Percentiles rank a stretch among this genome's conserved stretches.
phyloP scores from a whole-genome alignment of 2,888 invertebrate species.

The Apeira syringaria region DNA sequence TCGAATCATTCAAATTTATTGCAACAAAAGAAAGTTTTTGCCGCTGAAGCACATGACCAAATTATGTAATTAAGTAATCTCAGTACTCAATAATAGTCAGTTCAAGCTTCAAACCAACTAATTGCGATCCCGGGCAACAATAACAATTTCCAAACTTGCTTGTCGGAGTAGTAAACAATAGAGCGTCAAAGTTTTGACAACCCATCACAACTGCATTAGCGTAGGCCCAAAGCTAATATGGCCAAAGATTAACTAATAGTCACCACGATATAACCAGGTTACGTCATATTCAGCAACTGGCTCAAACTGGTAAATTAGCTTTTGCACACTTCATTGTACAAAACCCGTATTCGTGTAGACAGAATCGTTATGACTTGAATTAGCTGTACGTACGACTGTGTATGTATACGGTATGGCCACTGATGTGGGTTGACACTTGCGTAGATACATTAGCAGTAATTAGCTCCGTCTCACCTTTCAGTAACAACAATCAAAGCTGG shows the following conservation, averaged over 20 bases:
- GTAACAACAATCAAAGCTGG: too few species aligned
- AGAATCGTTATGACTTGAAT: neutral
- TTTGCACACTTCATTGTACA: slow-evolving; percentile 5
- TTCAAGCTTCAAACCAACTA: neutral
- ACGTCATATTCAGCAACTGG: slow-evolving; percentile 13
- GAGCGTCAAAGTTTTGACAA: slow-evolving; percentile 15
- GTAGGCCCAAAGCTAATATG: slow-evolving; percentile 7
- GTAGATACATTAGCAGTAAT: too few species aligned
- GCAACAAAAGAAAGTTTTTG: too few species aligned
- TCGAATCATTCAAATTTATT: too few species aligned
- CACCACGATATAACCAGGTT: slow-evolving; percentile 10
- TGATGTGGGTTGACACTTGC: too few species aligned
- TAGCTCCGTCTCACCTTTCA: too few species aligned
- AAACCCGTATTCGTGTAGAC: neutral
- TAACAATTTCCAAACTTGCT: slow-evolving; percentile 5
- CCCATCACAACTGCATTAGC: slow-evolving; percentile 17
- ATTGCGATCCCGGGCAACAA: slow-evolving; percentile 11
- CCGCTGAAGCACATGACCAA: too few species aligned
- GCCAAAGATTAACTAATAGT: neutral
- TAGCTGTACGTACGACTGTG: too few species aligned
- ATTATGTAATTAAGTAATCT: neutral
- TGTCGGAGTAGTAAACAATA: slow-evolving; percentile 2
- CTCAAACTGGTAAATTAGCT: slow-evolving; percentile 15
- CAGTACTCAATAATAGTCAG: neutral
- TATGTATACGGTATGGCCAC: too few species aligned